Conservation (phyloP, 2,797 vertebrate species). For the Tauraco hartlaubi region DNA sequence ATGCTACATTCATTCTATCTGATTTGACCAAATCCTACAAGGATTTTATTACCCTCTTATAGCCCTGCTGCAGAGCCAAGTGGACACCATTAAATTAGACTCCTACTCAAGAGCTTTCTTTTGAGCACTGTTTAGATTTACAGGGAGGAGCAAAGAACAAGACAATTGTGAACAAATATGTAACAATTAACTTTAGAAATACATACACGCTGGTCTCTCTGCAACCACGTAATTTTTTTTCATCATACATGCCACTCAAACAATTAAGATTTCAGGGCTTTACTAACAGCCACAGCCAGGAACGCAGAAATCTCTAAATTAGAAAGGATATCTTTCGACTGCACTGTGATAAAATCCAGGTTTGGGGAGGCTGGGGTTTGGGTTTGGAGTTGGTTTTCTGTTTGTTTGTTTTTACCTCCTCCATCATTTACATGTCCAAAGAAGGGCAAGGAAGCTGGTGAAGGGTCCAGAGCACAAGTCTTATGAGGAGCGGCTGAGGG, state of each 20-base stretch:
- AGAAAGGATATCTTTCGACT: background rate
- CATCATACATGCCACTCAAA: background rate
- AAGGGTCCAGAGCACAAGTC: too few relatives aligned
- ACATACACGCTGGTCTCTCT: background rate
- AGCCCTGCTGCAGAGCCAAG: background rate
- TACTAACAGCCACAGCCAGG: background rate
- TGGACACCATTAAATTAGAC: background rate
- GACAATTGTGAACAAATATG: background rate
- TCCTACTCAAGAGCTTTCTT: background rate
- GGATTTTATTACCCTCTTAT: background rate
- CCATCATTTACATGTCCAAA: too few relatives aligned
- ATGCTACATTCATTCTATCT: background rate
- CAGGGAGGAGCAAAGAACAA: slow-evolving; percentile 8
- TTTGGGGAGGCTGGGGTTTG: background rate
- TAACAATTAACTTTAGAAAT: slow-evolving; percentile 20
- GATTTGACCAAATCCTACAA: background rate
- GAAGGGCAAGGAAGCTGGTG: too few relatives aligned
- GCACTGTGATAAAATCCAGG: background rate
- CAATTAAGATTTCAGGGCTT: background rate
- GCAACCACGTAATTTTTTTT: background rate
- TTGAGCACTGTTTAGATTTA: background rate
- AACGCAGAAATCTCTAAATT: background rate
- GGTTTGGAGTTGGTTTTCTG: background rate
- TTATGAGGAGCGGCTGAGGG: too few relatives aligned
- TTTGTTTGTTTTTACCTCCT: slow-evolving; percentile 44